Base-by-base conservation (phyloP, 2,888 invertebrate species). In the Eupithecia subumbrata region DNA sequence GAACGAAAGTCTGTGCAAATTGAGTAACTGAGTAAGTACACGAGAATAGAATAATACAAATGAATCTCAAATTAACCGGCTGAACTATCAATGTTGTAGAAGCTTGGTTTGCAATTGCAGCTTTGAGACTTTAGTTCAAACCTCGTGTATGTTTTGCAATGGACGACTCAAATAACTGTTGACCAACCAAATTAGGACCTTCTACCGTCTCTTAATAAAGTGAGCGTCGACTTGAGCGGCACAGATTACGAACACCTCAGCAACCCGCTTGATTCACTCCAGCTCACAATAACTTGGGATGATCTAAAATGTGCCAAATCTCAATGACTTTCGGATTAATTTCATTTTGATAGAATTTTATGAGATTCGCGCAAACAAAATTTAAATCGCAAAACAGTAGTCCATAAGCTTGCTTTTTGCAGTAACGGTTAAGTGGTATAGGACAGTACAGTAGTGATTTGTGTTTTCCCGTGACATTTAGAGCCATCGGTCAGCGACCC, bases 401-500 rank as follows among this genome's bases (percentile, higher is more conserved):
- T 48, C n/a, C 22, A 3, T 56, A 56, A 22, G 22, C 9, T 52
- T 52, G 52, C 2, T 56, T 56, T 52, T 56, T 11, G 52, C 22
- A 11, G 9, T 56, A 56, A 30, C 5, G 30, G 30, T 30, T 14
- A 30, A 63, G 25, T 63, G 30, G 25, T 16, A 63, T 22, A 22
- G 30, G 30, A 11, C 30, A 63, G 63, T 18, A 14, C 12, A 34
- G 37, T 37, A 34, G 66, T 70, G 74, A 72, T 72, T 70, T 66
- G 48, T 60, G 72, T 76, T 85, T 63, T 86, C 84, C 81, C 87
- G 85, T 84, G 86, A 85, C 87, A 87, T 87, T 87, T 85, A 80
- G 75, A 78, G 74, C 68, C 76, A 75, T 74, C 75, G 82, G 81
- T 82, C 81, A 74, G 72, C 72, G 83, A 78, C 82, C 84, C 40